Evolutionary conservation across 1,140 invertebrate species (phyloP).

Genomic region (Calliopsis andreniformis): DNA sequence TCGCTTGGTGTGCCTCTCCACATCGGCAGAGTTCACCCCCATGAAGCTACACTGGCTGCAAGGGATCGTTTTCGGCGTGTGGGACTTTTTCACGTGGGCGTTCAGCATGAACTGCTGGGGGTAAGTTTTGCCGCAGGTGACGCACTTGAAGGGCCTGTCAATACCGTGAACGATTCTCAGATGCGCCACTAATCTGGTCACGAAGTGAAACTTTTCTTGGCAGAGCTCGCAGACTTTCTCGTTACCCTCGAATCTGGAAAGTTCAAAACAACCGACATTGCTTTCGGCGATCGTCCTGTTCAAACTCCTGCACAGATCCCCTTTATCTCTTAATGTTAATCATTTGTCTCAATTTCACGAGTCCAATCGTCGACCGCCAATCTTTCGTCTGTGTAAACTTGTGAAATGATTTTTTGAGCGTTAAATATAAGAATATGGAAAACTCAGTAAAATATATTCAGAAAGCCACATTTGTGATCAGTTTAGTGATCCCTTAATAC

Average conservation of each 20-base stretch:
- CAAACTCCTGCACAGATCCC: no score
- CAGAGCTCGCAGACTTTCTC: slow-evolving; percentile 73
- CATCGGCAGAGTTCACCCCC: slow-evolving; percentile 56
- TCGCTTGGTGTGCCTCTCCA: slow-evolving; percentile 76
- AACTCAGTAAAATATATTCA: no score
- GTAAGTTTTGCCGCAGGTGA: slow-evolving; percentile 79
- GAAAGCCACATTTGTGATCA: no score
- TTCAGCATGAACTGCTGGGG: slow-evolving; percentile 81
- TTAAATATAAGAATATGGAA: no score
- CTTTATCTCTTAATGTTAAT: no score
- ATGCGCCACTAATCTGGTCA: slow-evolving; percentile 79
- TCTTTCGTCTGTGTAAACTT: no score
- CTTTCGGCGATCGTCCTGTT: not conserved
- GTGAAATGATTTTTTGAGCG: no score
- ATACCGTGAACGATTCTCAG: slow-evolving; percentile 79
- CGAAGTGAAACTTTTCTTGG: slow-evolving; percentile 73
- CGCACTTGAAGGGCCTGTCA: slow-evolving; percentile 78
- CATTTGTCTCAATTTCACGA: no score
- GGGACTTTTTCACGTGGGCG: slow-evolving; percentile 86
- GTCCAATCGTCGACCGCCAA: no score
- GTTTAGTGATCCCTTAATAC: no score
- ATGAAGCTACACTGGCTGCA: slow-evolving; percentile 62
- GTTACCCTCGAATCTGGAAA: slow-evolving; percentile 54
- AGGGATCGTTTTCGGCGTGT: slow-evolving; percentile 67
- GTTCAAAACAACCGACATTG: not conserved